Evolutionary conservation across 2,113 vertebrate species (phyloP).

Genomic region (Salvator merianae): DNA sequence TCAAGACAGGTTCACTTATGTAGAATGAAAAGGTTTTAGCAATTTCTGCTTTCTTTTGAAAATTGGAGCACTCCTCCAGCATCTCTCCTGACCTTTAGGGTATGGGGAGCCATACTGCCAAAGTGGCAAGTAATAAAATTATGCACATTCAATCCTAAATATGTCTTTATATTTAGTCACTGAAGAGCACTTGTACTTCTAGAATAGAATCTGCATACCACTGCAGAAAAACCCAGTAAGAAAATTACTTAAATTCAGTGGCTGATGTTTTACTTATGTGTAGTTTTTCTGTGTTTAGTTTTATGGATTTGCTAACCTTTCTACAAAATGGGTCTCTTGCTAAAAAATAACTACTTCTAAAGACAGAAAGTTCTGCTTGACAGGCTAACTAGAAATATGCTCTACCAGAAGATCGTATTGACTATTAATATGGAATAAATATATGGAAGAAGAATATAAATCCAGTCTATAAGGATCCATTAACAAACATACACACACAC

Average conservation of each 20-base stretch:
- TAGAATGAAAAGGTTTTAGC: background rate
- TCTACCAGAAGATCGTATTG: background rate
- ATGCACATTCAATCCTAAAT: background rate
- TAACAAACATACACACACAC: too few relatives aligned
- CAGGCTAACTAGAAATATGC: background rate
- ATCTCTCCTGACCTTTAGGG: background rate
- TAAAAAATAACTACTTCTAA: too few relatives aligned
- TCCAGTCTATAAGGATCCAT: background rate
- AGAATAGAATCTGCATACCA: background rate
- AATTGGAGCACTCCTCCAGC: background rate
- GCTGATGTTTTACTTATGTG: background rate
- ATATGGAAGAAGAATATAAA: background rate
- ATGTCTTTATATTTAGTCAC: background rate
- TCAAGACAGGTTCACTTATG: background rate
- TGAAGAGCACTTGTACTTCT: background rate
- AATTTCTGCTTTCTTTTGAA: too few relatives aligned
- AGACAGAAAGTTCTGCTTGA: background rate
- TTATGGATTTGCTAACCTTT: too few relatives aligned
- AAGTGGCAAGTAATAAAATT: too few relatives aligned
- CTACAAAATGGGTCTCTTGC: too few relatives aligned
- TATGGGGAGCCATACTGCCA: background rate
- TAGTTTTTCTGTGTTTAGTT: too few relatives aligned
- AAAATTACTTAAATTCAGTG: background rate
- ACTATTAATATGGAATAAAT: background rate
- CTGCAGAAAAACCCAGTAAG: background rate